Evolutionary conservation across 30 jellyfish, hydroid and myxozoan genomes (phyloP), one percentile per base, ranked within the genome.

Genomic region (Catostylus mosaicus): DNA sequence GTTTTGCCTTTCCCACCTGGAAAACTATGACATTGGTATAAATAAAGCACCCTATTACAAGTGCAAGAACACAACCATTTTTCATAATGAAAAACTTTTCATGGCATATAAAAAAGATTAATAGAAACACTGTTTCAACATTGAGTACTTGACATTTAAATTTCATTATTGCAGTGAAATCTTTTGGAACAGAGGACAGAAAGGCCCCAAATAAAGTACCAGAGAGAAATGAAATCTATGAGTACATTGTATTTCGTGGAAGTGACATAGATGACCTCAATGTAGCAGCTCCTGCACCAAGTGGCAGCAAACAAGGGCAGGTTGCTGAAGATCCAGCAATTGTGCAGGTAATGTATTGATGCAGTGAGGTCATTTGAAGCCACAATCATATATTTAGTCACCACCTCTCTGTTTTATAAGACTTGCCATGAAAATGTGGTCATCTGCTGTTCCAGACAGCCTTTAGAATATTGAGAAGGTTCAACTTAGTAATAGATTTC

Each of bases 301-400:
- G 36, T n/a, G 60, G 33, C 22, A 81, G 75, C 40, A 37, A 70
- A 27, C 63, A 72, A 29, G 52, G 78, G 48, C 95, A 84, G 36
- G 89, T 75, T 12, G 86, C 88, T 16, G 89, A 92, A 63, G 98
- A 92, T 64, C 98, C 98, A 23, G 98, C 98, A 7, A 92, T 92
- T 38, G 96, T 86, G 29, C 98, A 92, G 86, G 98, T 92, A 83
- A 50, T 50, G 63, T 3, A 2, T n/a, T n/a, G n/a, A n/a, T n/a
- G n/a, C n/a, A n/a, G n/a, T n/a, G n/a, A n/a, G 70, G 10, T 56
- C 70, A 6, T 56, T n/a, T 56, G 33, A 56, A 26, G 70, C 26
- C 70, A 56, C 70, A 66, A 11, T n/a, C n/a, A n/a, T n/a, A n/a
- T n/a, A n/a, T n/a, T n/a, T n/a, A n/a, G n/a, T n/a, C n/a, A 60